Evolutionary conservation across 2,888 invertebrate species (phyloP).

Genomic region (Stratiomys singularior): DNA sequence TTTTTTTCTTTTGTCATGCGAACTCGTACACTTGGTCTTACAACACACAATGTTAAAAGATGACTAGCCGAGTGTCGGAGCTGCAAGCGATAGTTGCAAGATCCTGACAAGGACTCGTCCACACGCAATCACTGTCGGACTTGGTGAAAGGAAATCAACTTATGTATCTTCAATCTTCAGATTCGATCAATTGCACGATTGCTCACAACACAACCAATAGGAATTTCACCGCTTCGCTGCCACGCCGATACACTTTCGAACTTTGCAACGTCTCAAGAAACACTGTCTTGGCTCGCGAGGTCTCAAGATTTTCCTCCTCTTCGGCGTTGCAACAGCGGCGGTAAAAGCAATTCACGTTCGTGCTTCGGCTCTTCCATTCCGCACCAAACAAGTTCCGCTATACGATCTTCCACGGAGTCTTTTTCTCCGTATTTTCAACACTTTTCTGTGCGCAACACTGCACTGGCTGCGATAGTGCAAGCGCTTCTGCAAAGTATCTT

Average conservation of each 20-base stretch:
- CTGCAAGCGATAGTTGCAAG: not conserved
- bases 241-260: constrained; percentile 40
- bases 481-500: not conserved
- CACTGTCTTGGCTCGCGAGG: constrained; percentile 33
- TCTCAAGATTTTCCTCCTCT: constrained; percentile 29
- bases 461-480: constrained; percentile 8
- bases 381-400: constrained; percentile 39
- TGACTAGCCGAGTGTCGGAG: not conserved
- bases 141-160: constrained; percentile 10
- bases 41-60: not conserved
- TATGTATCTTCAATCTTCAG: not conserved
- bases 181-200: constrained; percentile 18
- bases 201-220: not conserved
- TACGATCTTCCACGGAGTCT: constrained; percentile 1
- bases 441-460: not conserved
- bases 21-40: not conserved
- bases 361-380: not conserved
- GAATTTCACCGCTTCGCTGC: constrained; percentile 14
- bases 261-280: constrained; percentile 46
- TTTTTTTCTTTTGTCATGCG: not conserved
- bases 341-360: not conserved
- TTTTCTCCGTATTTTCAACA: constrained; percentile 6
- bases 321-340: not conserved
- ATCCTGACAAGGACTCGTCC: not conserved
- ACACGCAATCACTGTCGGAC: too few relatives aligned